Evolutionary conservation across 2,888 invertebrate genomes (phyloP), one percentile per base, ranked within the genome.

Genomic region (Drosophila cognata): DNA sequence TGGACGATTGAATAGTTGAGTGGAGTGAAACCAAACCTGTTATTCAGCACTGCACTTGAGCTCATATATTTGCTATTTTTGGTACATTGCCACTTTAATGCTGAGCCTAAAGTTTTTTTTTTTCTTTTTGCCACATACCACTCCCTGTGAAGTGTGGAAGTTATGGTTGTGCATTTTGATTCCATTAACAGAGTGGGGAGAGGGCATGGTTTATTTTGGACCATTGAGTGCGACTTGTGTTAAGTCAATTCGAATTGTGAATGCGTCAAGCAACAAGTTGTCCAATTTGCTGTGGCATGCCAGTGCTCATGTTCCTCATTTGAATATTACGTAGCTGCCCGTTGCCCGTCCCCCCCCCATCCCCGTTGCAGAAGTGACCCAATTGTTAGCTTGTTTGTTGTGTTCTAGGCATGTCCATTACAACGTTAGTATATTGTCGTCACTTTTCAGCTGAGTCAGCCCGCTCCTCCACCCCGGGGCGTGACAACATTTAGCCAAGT

Each of bases 231-330:
- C 66, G 65, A 66, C 51, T 63, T 48, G 51, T 59, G 55, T 59
- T 50, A 67, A 66, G 35, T 70, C 65, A 76, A 76, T 71, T 72
- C 66, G 58, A 69, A 74, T 75, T 60, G 70, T 58, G 72, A 63
- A 50, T 64, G 62, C 63, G 55, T 57, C 78, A 64, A 66, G 88
- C 91, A 79, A 90, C 85, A 90, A 85, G 89, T 85, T 76, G 76
- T 73, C 64, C 69, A 60, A 74, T 83, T 78, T 59, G 71, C 58
- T 63, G 41, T 50, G 63, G 65, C 66, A 65, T 48, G 68, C 59
- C 60, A 62, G 53, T 65, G 80, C 58, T 70, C 85, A 75, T 85
- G 85, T 89, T 90, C 66, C 89, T 84, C 71, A 85, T 85, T 85
- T 89, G 74, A 88, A 84, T 90, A 86, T 89, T 88, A 82, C 51